Base-by-base conservation (phyloP, 2,113 vertebrate species). In the Elephantulus edwardii region DNA sequence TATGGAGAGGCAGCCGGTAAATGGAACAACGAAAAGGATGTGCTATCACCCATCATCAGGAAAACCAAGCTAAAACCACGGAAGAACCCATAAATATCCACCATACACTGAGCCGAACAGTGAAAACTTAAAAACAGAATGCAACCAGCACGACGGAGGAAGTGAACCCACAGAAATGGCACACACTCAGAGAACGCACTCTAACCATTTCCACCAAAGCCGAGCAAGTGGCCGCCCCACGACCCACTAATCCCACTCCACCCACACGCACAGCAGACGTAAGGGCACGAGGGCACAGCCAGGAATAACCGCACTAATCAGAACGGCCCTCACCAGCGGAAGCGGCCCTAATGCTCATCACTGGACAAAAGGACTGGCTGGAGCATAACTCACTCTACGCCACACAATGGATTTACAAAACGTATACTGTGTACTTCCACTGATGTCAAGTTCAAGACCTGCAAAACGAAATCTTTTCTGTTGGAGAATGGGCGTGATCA, bases 1-100 rank as follows among this genome's bases (percentile, higher is more conserved):
- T 72, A 90, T 24, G 40, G 54, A 72, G 81, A 26, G 12, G 38
- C 56, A 74, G 20, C 13, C 6, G 33, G 88, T n/a, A 52, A 24
- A 54, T 19, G 11, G 35, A 56, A 75, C 54, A 76, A 72, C n/a
- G 54, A 86, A 64, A 74, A 52, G 77, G 9, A 20, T 77, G 8
- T 74, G 33, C 20, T 8, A 81, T 82, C 38, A 81, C 56, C 48
- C 72, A 40, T 76, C 82, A 50, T 12, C 68, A 89, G 54, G 35
- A 26, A 90, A 91, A 74, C 64, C 26, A 77, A 93, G 77, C 26
- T 89, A 58, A 93, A 93, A 82, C 14, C 44, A 56, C n/a, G 16
- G 48, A 10, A 10, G 16, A 16, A 10, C 8, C 16, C 8, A 8
- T 50, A 92, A 70, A 38, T 28, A 77, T 26, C 35, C 70, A 66